Evolutionary conservation across 2,888 invertebrate species (phyloP).

Genomic region (Sarcophaga carnaria): DNA sequence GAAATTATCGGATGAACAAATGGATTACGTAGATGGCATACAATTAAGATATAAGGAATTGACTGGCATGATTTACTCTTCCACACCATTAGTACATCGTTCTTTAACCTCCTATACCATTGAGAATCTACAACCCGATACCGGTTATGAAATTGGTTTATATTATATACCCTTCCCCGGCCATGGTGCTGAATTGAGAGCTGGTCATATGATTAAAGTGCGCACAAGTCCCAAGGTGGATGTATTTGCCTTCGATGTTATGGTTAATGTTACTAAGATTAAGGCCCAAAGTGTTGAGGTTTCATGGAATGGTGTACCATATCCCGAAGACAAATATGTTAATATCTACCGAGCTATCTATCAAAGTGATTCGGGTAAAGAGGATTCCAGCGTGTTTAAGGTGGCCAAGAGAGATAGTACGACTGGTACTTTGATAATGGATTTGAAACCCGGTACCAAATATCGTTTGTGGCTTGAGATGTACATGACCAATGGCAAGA

Average conservation of each 20-base stretch:
- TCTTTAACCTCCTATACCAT: constrained; percentile 90
- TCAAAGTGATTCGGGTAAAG: constrained; percentile 88
- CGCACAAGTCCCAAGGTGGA: constrained; percentile 87
- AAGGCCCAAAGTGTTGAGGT: constrained; percentile 90
- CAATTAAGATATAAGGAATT: constrained; percentile 93
- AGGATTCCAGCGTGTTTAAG: constrained; percentile 88
- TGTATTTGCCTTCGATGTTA: constrained; percentile 92
- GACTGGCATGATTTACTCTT: constrained; percentile 91
- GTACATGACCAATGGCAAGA: constrained; percentile 94
- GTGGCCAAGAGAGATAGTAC: constrained; percentile 88
- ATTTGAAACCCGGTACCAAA: constrained; percentile 89
- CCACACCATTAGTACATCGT: constrained; percentile 91
- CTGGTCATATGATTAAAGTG: constrained; percentile 87
- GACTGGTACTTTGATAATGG: constrained; percentile 86
- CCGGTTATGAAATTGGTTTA: constrained; percentile 91
- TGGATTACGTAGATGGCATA: constrained; percentile 93
- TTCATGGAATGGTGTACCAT: constrained; percentile 92
- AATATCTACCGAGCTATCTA: constrained; percentile 94
- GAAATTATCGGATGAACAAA: constrained; percentile 90
- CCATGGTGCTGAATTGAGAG: constrained; percentile 89
- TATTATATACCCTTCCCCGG: constrained; percentile 92
- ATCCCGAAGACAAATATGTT: constrained; percentile 94
- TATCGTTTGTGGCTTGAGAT: constrained; percentile 95
- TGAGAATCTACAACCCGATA: constrained; percentile 89
- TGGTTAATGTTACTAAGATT: constrained; percentile 88